Base-by-base conservation (phyloP, 2,113 vertebrate species). In the Progne subis region DNA sequence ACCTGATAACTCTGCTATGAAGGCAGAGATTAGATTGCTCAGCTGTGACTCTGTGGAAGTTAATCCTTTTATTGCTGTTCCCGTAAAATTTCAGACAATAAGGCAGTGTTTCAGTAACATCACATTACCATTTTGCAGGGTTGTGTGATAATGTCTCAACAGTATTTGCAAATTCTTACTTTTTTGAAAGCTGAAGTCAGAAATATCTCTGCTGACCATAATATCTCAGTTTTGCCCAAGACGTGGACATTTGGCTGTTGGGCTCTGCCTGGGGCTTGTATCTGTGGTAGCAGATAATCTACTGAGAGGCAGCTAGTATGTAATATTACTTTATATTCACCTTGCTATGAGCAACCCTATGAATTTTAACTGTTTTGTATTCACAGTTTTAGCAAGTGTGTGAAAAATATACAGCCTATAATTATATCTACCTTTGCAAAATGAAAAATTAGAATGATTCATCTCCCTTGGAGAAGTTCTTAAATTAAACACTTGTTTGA, bases 1-100 rank as follows among this genome's bases (percentile, higher is more conserved):
- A 63, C 8, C 24, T 64, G 57, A 4, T 80, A 43, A 85, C 56
- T 82, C 41, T 80, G 60, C 47, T 29, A 25, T 12, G 43, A 57
- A 93, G 55, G 39, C 41, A 75, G 82, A 91, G 90, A 81, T 94
- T 81, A 90, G 37, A 56, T 79, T 82, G 77, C 56, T 94, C 64
- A 88, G 2, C 18, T 92, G 32, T 52, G n/a, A 18, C 28, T 83
- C 55, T 75, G 50, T 91, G 64, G 52, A 75, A 75, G 79, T 60
- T 90, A 93, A 92, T 95, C 72, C 69, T 90, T 95, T 93, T 93
- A 92, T 76, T 93, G 79, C 68, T 37, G 44, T 56, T 93, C n/a
- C 24, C 1, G 2, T 74, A 88, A 84, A 65, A 87, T 69, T 84
- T 61, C 86, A 63, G 68, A 29, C 39, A 86, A 77, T 50, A 71